Evolutionary conservation across 1,140 invertebrate species (phyloP).

Genomic region (Cephus cinctus): DNA sequence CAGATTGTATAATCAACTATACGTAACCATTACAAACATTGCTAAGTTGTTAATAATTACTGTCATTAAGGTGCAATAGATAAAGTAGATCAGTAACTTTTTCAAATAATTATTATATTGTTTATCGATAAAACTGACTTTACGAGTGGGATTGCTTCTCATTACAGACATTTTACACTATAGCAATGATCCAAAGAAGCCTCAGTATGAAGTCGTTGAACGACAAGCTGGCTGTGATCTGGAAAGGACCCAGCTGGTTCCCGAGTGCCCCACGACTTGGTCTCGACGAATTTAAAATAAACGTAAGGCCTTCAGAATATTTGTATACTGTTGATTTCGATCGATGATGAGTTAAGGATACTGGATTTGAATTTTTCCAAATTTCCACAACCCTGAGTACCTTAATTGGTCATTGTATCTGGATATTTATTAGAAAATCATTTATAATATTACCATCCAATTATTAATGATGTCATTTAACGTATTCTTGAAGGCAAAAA

Average conservation of each 20-base stretch:
- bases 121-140: too few species aligned
- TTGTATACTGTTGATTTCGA: conserved; percentile 2
- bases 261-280: conserved; percentile 80
- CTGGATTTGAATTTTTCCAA: neutral
- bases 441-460: too few species aligned
- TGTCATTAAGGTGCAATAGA: neutral
- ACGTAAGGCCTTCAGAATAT: conserved; percentile 59
- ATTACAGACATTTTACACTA: conserved; percentile 73
- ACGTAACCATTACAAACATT: too few species aligned
- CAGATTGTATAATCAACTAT: too few species aligned
- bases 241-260: conserved; percentile 87
- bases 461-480: too few species aligned
- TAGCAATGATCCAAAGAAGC: conserved; percentile 63
- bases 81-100: neutral
- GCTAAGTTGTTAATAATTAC: conserved; percentile 6
- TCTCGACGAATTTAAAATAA: conserved; percentile 72
- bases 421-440: too few species aligned
- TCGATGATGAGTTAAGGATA: neutral
- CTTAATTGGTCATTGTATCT: conserved; percentile 5
- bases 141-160: too few species aligned
- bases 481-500: too few species aligned
- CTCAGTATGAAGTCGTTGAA: conserved; percentile 57
- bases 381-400: conserved; percentile 5
- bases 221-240: conserved; percentile 69
- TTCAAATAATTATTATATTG: too few species aligned